Evolutionary conservation across 23 tunicate genomes (phyloP).

Genomic region (Halocynthia roretzi): DNA sequence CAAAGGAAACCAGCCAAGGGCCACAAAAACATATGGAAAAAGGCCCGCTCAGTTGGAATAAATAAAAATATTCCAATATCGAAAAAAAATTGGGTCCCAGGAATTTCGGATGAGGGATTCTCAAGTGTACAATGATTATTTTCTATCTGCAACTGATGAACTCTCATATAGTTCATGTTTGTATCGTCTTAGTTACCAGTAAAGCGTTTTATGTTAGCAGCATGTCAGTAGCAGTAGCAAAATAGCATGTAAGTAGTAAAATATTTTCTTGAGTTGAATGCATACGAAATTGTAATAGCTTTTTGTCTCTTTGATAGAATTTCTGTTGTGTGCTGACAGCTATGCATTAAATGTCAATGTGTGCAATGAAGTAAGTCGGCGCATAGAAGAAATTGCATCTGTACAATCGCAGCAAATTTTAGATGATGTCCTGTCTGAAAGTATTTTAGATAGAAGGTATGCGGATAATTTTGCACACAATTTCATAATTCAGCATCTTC

Average conservation of each 20-base stretch:
- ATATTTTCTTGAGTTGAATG: too few relatives aligned
- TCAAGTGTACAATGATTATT: too few relatives aligned
- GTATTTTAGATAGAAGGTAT: constrained; percentile 2
- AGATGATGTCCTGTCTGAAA: constrained; percentile 13
- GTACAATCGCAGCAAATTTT: constrained; percentile 19
- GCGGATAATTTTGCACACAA: background rate
- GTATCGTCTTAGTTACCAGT: background rate
- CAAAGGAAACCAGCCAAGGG: too few relatives aligned
- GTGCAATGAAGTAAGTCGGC: constrained; percentile 34
- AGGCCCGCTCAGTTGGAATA: too few relatives aligned
- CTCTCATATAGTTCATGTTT: background rate
- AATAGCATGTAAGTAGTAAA: too few relatives aligned
- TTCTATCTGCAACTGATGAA: too few relatives aligned
- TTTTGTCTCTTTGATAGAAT: constrained; percentile 22
- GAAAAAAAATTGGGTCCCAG: too few relatives aligned
- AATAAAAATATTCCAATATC: too few relatives aligned
- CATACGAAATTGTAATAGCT: background rate
- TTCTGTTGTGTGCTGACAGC: constrained; percentile 36
- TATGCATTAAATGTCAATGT: constrained; percentile 33
- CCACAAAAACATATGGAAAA: too few relatives aligned
- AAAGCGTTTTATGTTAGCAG: background rate
- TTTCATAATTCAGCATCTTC: background rate
- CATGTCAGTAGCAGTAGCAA: too few relatives aligned
- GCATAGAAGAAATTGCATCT: constrained; percentile 39
- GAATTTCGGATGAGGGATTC: too few relatives aligned